phyloP scores from a whole-genome alignment of 2,113 vertebrate genomes.

The Dissostichus mawsoni region DNA sequence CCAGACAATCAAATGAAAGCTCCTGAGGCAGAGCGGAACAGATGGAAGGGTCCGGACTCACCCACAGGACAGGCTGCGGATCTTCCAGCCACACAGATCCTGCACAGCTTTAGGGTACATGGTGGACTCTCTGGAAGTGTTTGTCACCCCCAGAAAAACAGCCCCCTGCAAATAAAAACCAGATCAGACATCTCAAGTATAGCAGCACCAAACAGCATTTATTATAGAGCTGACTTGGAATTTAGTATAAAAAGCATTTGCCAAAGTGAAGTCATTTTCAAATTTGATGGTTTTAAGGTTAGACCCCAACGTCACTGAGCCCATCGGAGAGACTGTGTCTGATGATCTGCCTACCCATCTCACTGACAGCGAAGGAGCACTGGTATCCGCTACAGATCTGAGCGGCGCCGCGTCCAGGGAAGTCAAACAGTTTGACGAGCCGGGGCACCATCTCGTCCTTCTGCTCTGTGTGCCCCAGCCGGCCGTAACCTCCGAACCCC shows the following conservation, averaged over 20 bases:
- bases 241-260: not conserved
- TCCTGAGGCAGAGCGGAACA: not conserved
- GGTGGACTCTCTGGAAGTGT: constrained; percentile 96
- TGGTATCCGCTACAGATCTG: constrained; percentile 94
- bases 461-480: constrained; percentile 94
- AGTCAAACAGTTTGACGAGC: constrained; percentile 95
- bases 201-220: not conserved
- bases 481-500: constrained; percentile 95
- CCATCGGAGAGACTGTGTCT: not conserved
- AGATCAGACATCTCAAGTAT: not conserved
- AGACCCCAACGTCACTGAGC: not conserved
- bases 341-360: constrained; percentile 86
- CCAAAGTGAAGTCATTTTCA: not conserved
- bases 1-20: not conserved
- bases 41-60: constrained; percentile 67
- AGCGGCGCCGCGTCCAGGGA: constrained; percentile 90
- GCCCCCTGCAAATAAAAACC: constrained; percentile 83
- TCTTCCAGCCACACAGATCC: constrained; percentile 96
- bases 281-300: not conserved
- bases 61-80: constrained; percentile 95
- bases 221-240: not conserved
- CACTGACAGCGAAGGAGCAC: constrained; percentile 94
- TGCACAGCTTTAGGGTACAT: constrained; percentile 98
- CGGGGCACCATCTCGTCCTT: constrained; percentile 98
- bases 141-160: constrained; percentile 98